These are phyloP conservation scores for Tokudaia muenninki DNA, from an alignment of 2,797 vertebrate species.

Conservation along the genomic window DNA sequence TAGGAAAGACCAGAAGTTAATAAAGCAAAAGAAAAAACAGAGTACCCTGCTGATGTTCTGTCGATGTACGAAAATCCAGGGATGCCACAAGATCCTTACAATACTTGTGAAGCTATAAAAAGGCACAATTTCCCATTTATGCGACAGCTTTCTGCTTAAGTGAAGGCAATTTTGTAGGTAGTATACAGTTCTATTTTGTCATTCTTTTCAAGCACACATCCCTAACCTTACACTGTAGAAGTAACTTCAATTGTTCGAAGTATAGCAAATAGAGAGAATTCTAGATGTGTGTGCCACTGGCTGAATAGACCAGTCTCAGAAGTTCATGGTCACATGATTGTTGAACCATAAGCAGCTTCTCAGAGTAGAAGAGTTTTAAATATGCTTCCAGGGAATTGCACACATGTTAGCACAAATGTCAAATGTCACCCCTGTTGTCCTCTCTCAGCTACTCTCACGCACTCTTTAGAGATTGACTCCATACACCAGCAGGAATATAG, in stretches of 20 bases:
- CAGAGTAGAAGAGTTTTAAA: conserved; percentile 38
- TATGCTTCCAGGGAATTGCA: conserved; percentile 15
- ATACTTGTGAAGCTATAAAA: conserved; percentile 3
- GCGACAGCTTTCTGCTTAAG: neutral
- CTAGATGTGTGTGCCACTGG: conserved; percentile 7
- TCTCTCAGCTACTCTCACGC: conserved; percentile 23
- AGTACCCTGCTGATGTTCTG: accelerated
- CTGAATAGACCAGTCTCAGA: neutral
- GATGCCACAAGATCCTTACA: neutral
- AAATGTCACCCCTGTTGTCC: conserved; percentile 7
- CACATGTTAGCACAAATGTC: neutral
- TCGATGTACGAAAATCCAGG: neutral
- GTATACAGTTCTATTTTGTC: neutral
- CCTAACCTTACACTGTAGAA: neutral
- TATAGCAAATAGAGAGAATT: neutral
- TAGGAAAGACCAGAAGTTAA: neutral
- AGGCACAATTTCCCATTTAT: neutral
- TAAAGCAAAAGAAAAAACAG: neutral
- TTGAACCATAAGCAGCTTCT: conserved; percentile 10
- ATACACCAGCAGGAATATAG: neutral
- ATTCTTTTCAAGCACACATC: neutral
- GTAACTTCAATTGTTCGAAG: neutral
- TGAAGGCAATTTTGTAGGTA: neutral
- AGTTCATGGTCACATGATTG: neutral
- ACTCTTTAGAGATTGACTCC: conserved; percentile 14